Base-by-base conservation (phyloP, 1,140 invertebrate species). In the Brachionus calyciflorus region DNA sequence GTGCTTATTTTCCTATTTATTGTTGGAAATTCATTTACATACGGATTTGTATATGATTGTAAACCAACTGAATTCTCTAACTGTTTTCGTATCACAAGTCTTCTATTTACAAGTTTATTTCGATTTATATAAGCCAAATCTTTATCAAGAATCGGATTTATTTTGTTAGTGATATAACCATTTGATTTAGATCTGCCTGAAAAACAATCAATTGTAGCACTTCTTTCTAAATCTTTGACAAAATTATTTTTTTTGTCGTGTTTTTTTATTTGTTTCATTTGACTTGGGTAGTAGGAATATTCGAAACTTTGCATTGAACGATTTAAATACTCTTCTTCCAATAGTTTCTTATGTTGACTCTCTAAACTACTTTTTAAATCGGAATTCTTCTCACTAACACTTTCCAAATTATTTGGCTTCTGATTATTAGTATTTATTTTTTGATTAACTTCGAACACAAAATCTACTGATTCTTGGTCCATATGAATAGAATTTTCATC, bases 71-170 rank as follows among this genome's bases (percentile, higher is more conserved):
- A 44, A 65, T 44, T 65, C 24, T 44, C n/a, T 10, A 44, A 24
- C 1, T 65, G 41, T 44, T 65, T 65, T 19, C 33, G 60, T 26
- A 65, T 3, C 33, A 19, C 37, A 4, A 65, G 24, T 26, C 60
- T 37, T 24, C 60, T 41, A 46, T 65, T 65, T 24, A 65, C 60
- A 24, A 65, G 40, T 41, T 65, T 65, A 19, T 44, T 46, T 28
- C 60, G 60, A 65, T 65, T 65, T 1, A 65, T 6, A 41, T 65
- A 65, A 19, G 60, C 33, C 10, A 65, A 65, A 5, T 65, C 60
- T 12, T 12, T 44, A 24, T 65, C 40, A 10, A 65, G 12, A 65
- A 65, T n/a, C 10, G 60, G 60, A 37, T 65, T 65, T 4, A 65
- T 44, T 44, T 65, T 65, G n/a, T 41, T 65, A 6, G 2, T 41